Conservation (phyloP, 30 jellyfish, hydroid and myxozoan genomes). For the Morbakka virulenta region DNA sequence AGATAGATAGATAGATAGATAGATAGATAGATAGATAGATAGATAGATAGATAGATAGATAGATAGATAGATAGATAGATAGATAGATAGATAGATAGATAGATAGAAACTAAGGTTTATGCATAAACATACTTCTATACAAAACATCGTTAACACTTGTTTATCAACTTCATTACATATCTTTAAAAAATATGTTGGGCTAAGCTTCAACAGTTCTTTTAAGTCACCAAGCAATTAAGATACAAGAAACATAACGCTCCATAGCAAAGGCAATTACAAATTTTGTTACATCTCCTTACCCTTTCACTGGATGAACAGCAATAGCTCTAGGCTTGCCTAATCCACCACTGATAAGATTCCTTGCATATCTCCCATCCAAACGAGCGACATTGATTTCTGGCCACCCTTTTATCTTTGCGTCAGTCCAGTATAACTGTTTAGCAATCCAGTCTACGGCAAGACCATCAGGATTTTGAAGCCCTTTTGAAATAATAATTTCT, state of each 20-base stretch:
- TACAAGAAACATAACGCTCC: not conserved
- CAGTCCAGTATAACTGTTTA: slow-evolving; percentile 73
- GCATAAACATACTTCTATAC: no score
- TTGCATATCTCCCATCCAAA: slow-evolving; percentile 58
- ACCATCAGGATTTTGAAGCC: slow-evolving; percentile 89
- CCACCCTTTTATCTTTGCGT: slow-evolving; percentile 49
- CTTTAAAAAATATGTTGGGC: no score
- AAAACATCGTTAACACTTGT: no score
- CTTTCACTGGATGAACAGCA: slow-evolving; percentile 89
- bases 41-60: no score
- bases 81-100: no score
- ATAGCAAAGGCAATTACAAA: no score
- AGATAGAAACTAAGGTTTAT: no score
- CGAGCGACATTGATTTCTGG: slow-evolving; percentile 78
- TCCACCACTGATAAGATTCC: slow-evolving; percentile 38
- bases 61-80: no score
- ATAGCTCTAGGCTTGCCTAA: slow-evolving; percentile 86
- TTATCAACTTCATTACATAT: no score
- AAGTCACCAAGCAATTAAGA: not conserved
- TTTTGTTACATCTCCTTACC: no score
- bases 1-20: no score
- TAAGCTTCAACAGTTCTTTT: not conserved
- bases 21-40: no score
- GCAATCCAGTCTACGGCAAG: slow-evolving; percentile 97
- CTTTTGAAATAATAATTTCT: slow-evolving; percentile 42